Base-by-base conservation (phyloP, 2,113 vertebrate genomes). In the Pimephales promelas region DNA sequence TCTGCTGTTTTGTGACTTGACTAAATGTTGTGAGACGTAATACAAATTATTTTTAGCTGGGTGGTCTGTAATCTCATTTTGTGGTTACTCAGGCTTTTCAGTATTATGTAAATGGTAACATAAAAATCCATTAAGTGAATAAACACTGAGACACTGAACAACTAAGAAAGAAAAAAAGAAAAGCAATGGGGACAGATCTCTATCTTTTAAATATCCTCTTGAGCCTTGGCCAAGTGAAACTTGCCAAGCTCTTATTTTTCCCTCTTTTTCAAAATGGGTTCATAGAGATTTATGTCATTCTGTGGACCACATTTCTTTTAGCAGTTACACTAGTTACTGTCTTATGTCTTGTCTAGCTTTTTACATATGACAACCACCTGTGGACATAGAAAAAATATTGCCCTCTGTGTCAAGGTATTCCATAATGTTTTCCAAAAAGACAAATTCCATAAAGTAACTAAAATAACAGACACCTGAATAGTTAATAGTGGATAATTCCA, bases 231-330 rank as follows among this genome's bases (percentile, higher is more conserved):
- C 75, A 78, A 78, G 75, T 4, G 31, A 78, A 56, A 78, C 61
- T 43, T 36, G 3, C 75, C 36, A 20, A 61, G 36, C 36, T 61
- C 22, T 61, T 78, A 78, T 45, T 78, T 75, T 78, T 26, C 56
- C 56, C 8, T 76, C 75, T 18, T 22, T 59, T 78, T 78, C 13
- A 14, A 78, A 36, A 78, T 40, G 75, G 56, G 75, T 78, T 78
- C 56, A 26, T 61, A 78, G n/a, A 78, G 75, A 78, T 78, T 78
- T 40, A 61, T 59, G 75, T 61, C 56, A 78, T 78, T 78, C 36
- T 26, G n/a, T 61, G 56, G n/a, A 43, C 56, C 56, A 78, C 61
- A 78, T 78, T 78, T 61, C 54, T 56, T 78, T 61, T 40, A 61
- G 24, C 75, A 61, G 31, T 59, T 34, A 61, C 54, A 43, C 54